A percentile compares a stretch with the other conserved stretches of the same genome.
These are phyloP conservation scores for Meiosimyza decipiens DNA, from an alignment of 2,888 invertebrate species.

Conservation along the genomic window DNA sequence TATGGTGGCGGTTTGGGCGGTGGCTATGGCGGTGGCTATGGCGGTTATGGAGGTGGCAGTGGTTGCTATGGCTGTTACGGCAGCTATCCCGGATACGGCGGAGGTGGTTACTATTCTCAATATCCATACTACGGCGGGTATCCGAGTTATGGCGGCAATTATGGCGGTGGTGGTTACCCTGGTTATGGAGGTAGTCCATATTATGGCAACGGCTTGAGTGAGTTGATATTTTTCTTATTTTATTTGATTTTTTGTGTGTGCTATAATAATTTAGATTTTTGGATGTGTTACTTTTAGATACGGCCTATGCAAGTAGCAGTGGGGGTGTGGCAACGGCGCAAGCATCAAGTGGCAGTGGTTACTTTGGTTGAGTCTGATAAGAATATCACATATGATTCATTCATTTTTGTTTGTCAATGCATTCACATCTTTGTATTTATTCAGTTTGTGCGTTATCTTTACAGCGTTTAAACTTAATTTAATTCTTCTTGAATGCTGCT, in stretches of 20 bases:
- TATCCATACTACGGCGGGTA: conserved; percentile 40
- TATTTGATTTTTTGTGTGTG: neutral
- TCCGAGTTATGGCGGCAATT: conserved; percentile 37
- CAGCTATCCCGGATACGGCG: conserved; percentile 30
- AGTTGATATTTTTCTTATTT: conserved; percentile 19
- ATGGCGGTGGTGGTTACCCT: conserved; percentile 37
- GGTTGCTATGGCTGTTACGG: conserved; percentile 17
- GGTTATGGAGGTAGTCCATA: conserved; percentile 39
- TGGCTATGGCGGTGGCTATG: conserved; percentile 14
- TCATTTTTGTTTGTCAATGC: too few relatives aligned
- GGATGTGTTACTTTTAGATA: conserved; percentile 46
- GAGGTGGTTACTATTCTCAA: conserved; percentile 40
- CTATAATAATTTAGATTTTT: conserved; percentile 40
- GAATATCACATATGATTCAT: too few relatives aligned
- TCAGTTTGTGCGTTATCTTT: too few relatives aligned
- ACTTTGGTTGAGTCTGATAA: conserved; percentile 39
- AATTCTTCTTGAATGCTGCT: too few relatives aligned
- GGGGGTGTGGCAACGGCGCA: conserved; percentile 46
- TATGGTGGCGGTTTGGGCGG: conserved; percentile 14
- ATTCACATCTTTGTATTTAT: too few relatives aligned
- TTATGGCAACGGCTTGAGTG: conserved; percentile 43
- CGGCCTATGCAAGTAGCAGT: conserved; percentile 45
- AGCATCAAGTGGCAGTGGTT: conserved; percentile 42
- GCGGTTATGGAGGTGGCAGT: conserved; percentile 21
- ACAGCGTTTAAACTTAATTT: too few relatives aligned